These are phyloP conservation scores for Triplophysa rosa DNA, from an alignment of 2,113 vertebrate species.

Conservation along the genomic window DNA sequence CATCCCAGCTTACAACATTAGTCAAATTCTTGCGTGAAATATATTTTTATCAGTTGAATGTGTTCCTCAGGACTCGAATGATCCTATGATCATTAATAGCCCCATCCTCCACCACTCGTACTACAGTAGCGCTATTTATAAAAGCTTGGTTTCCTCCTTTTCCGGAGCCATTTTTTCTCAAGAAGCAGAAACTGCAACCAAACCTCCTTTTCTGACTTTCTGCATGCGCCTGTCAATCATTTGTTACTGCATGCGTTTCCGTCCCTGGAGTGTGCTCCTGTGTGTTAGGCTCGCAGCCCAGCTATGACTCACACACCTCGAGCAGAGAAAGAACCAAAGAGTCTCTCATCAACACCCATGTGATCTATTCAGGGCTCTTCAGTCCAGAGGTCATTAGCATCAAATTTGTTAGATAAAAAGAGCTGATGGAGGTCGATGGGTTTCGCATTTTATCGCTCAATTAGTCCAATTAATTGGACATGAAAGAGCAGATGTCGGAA, in stretches of 20 bases:
- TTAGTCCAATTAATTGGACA: conserved; percentile 5
- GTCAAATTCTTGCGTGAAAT: no score
- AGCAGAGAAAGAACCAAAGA: not conserved
- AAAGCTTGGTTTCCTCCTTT: no score
- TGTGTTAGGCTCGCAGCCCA: not conserved
- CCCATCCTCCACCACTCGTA: no score
- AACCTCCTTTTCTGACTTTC: not conserved
- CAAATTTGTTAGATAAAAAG: conserved; percentile 14
- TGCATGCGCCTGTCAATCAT: conserved; percentile 20
- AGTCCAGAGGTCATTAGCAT: conserved; percentile 26
- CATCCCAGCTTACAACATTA: no score
- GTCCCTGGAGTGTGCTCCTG: not conserved
- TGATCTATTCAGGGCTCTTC: conserved; percentile 19
- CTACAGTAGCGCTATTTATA: no score
- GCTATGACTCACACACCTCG: conserved; percentile 11
- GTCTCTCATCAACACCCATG: not conserved
- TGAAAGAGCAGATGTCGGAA: conserved; percentile 13
- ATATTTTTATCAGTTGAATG: no score
- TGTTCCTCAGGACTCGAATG: no score
- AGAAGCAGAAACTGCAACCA: conserved; percentile 1
- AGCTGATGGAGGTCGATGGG: not conserved
- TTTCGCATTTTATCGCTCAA: not conserved
- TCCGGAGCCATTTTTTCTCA: no score
- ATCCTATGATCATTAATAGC: no score
- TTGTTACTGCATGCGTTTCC: not conserved